Conservation (phyloP, 2,888 invertebrate genomes). For the Agrenia bidenticulata region DNA sequence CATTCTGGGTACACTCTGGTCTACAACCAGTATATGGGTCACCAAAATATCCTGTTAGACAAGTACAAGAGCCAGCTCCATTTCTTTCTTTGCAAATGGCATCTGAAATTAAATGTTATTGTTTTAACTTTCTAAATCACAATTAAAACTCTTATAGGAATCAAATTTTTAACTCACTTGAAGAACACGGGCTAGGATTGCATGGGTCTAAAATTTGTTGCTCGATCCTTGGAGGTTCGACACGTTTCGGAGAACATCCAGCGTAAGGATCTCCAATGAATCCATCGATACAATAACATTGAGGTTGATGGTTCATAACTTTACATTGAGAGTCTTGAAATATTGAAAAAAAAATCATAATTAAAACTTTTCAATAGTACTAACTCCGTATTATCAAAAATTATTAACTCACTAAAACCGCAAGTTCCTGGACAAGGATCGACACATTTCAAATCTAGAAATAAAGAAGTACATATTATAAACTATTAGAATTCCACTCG, state of each 20-base stretch:
- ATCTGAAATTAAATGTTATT: slow-evolving; percentile 55
- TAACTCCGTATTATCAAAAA: too few relatives aligned
- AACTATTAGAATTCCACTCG: too few relatives aligned
- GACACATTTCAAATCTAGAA: slow-evolving; percentile 60
- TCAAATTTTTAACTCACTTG: slow-evolving; percentile 53
- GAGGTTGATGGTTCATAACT: slow-evolving; percentile 20
- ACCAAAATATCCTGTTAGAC: slow-evolving; percentile 75
- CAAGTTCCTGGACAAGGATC: slow-evolving; percentile 64
- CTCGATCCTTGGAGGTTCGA: slow-evolving; percentile 13
- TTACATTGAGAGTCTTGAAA: neutral
- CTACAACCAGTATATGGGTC: slow-evolving; percentile 71
- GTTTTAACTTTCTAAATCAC: too few relatives aligned
- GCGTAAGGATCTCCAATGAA: slow-evolving; percentile 76
- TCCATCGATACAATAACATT: slow-evolving; percentile 56
- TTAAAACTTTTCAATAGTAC: too few relatives aligned
- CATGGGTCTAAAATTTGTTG: slow-evolving; percentile 61
- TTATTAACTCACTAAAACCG: slow-evolving; percentile 56
- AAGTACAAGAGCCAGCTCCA: slow-evolving; percentile 75
- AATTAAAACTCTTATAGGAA: too few relatives aligned
- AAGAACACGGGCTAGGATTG: slow-evolving; percentile 71
- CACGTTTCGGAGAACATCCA: slow-evolving; percentile 65
- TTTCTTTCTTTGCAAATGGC: slow-evolving; percentile 77
- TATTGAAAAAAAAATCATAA: too few relatives aligned
- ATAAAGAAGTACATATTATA: too few relatives aligned
- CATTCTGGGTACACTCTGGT: slow-evolving; percentile 78